Base-by-base conservation (phyloP, 2,113 vertebrate genomes). In the Xiphophorus hellerii region DNA sequence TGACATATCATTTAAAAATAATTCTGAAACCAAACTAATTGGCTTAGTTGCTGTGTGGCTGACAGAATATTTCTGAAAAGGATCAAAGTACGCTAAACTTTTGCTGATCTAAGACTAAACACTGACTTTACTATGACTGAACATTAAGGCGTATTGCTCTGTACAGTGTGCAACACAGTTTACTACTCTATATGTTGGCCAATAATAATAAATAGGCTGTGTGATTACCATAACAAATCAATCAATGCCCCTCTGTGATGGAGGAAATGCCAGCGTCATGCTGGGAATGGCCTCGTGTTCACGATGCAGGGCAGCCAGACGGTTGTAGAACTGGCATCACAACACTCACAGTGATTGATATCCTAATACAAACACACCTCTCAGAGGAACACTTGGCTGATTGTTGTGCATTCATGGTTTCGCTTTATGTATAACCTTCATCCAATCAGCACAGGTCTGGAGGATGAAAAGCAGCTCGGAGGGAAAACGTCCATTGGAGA, bases 161-260 rank as follows among this genome's bases (percentile, higher is more conserved):
- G 65, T 67, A 66, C n/a, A 20, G 17, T 37, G 74, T 54, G 71
- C 13, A 68, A 77, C 44, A 10, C 85, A 66, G 71, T 67, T 37
- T 75, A 84, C 81, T 66, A 63, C 64, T 74, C 39, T 64, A 42
- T 71, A 69, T 25, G 42, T 74, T 64, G 69, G 62, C 76, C 71
- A 83, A 69, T 71, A 70, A 75, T 82, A 87, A 89, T 79, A 66
- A 74, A 88, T 85, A 33, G 62, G 48, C 66, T 60, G 61, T 66
- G 14, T 11, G 20, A 89, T 88, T 82, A 82, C 65, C 78, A 90
- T 87, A 84, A 87, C 80, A 77, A 72, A 91, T 91, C 90, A 86
- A 92, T 91, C 87, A 90, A 11, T 54, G 77, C 64, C 61, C 44
- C 28, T 69, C 48, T 44, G 62, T 3, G 20, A 72, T 74, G 63